phyloP scores from a whole-genome alignment of 2,113 vertebrate genomes.

The Sprattus sprattus region DNA sequence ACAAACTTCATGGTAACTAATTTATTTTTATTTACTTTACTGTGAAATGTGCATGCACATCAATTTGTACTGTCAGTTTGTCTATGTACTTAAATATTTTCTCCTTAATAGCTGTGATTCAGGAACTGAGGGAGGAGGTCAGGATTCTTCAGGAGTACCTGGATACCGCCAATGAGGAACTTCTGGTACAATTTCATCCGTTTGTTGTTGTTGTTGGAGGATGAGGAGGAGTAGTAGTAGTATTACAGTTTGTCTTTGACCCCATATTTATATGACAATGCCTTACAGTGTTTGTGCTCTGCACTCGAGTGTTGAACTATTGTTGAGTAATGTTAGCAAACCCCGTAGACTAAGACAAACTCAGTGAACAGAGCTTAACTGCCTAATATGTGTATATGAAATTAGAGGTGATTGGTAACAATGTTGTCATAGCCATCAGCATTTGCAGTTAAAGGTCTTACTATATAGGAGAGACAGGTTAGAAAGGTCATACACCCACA shows the following conservation, averaged over 20 bases:
- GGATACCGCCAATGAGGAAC: constrained; percentile 72
- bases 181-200: constrained; percentile 65
- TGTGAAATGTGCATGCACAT: neutral
- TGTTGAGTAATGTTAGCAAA: no score
- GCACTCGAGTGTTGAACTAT: no score
- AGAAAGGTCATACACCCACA: no score
- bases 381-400: no score
- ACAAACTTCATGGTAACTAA: constrained; percentile 64
- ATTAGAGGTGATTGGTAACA: no score
- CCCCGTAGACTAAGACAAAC: no score
- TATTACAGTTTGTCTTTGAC: neutral
- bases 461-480: no score
- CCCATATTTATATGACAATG: neutral
- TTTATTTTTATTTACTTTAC: neutral
- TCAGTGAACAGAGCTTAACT: no score
- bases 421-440: no score
- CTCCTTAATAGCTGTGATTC: constrained; percentile 61
- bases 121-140: constrained; percentile 67
- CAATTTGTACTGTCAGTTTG: neutral
- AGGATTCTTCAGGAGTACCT: constrained; percentile 67
- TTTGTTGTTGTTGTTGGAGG: neutral
- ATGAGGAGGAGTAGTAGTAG: neutral
- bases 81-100: neutral
- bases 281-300: neutral
- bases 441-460: no score